Evolutionary conservation across 2,113 vertebrate genomes (phyloP), one percentile per base, ranked within the genome.

Genomic region (Tupaia tana): DNA sequence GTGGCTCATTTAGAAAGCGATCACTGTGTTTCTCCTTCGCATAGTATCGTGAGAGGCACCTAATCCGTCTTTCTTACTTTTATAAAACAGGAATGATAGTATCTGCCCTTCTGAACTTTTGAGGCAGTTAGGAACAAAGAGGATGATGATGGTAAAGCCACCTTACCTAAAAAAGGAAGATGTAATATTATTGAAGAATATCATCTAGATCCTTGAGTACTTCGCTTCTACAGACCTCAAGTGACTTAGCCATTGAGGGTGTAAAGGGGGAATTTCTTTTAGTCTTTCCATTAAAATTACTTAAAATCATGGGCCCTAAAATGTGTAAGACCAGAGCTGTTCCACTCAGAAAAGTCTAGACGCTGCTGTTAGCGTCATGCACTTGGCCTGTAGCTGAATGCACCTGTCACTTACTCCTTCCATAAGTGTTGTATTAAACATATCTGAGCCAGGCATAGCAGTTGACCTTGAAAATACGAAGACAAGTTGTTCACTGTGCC

Each of bases 1-100:
- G 67, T 88, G 34, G 71, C 82, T 95, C 70, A 92, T 89, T 96
- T 79, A 89, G 83, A 93, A 93, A 75, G 43, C 86, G 59, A 83
- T 77, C 82, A n/a, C 16, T 12, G 15, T 34, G 67, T 19, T 93
- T 91, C 91, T 80, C 70, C 59, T 84, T 34, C 24, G 70, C n/a
- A 24, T 43, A 81, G 58, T 19, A 82, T 31, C 78, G 87, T 73
- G 56, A 93, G 29, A 85, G 11, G 86, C 73, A 71, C 20, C 75
- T 31, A 58, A 84, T 24, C 43, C 31, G 54, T 56, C 56, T 95
- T 58, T 69, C 34, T 73, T 79, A 71, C 63, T 79, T 95, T 92
- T 54, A 77, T 24, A 86, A 90, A 85, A 79, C 56, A 20, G 0
- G 20, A 90, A 52, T 70, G n/a, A 61, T 71, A 61, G 31, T 77